Percentiles rank a stretch among this genome's conserved stretches.
Evolutionary conservation across 2,797 vertebrate genomes (phyloP).

Genomic region (Sebastes matsubarae): DNA sequence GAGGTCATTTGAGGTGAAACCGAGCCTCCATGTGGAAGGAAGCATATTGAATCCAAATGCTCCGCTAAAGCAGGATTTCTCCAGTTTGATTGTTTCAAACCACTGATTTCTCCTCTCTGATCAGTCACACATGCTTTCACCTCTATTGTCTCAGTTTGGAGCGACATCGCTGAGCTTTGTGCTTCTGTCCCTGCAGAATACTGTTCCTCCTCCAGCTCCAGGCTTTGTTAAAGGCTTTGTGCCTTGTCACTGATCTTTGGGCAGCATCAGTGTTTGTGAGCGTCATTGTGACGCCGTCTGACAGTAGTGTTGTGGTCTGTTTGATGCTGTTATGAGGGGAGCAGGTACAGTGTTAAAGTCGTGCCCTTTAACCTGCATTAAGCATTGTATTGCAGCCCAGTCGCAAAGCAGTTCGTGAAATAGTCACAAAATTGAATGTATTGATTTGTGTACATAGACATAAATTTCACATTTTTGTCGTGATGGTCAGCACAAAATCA

Average conservation of each 20-base stretch:
- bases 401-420: too few species aligned
- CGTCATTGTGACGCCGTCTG: neutral
- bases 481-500: too few species aligned
- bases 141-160: conserved; percentile 11
- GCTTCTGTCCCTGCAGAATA: conserved; percentile 10
- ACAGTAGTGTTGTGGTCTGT: neutral
- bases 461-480: too few species aligned
- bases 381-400: too few species aligned
- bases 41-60: neutral
- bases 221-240: conserved; percentile 11
- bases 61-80: conserved; percentile 10
- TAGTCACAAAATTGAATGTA: too few species aligned
- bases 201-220: neutral
- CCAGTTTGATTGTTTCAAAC: conserved; percentile 34
- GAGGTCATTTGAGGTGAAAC: conserved; percentile 38
- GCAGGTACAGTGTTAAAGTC: neutral
- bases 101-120: conserved; percentile 29
- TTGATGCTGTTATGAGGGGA: neutral
- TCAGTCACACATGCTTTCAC: conserved; percentile 39
- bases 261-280: neutral
- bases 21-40: neutral
- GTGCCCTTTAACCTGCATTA: neutral
- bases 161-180: conserved; percentile 1
- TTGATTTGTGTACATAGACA: too few species aligned
- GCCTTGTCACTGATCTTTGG: conserved; percentile 8